A percentile compares a stretch with the other conserved stretches of the same genome.
These are phyloP conservation scores for Chelonus insularis DNA, from an alignment of 1,140 invertebrate species.

Conservation along the genomic window DNA sequence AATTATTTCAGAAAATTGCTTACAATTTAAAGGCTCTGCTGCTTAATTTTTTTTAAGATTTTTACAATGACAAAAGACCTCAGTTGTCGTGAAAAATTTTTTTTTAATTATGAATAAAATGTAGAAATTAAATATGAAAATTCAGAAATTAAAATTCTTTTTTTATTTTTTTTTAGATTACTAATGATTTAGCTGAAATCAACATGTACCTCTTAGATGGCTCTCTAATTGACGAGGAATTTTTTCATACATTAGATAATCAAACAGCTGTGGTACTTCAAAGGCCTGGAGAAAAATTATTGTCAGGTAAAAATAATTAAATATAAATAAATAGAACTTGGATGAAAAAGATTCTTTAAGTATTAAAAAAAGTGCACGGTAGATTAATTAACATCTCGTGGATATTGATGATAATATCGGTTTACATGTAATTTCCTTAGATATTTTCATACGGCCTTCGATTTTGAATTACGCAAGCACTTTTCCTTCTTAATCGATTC, in stretches of 20 bases:
- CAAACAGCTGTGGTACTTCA: conserved; percentile 74
- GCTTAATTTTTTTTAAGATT: no score
- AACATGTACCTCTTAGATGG: conserved; percentile 66
- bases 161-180: conserved; percentile 45
- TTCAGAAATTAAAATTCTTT: no score
- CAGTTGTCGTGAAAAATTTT: no score
- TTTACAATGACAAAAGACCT: no score
- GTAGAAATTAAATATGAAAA: no score
- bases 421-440: neutral
- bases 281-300: conserved; percentile 64
- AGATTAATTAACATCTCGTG: neutral
- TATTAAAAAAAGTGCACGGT: neutral
- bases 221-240: conserved; percentile 74
- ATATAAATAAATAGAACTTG: conserved; percentile 4
- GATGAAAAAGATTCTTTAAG: neutral
- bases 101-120: no score
- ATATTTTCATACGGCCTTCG: conserved; percentile 9
- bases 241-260: conserved; percentile 70
- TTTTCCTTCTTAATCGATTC: conserved; percentile 2
- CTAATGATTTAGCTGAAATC: conserved; percentile 49
- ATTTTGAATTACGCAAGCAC: conserved; percentile 5
- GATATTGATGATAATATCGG: neutral
- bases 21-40: no score
- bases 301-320: conserved; percentile 62
- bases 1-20: no score